Evolutionary conservation across 1,140 invertebrate genomes (phyloP), one percentile per base, ranked within the genome.

Genomic region (Pseudobourletiella spinata): DNA sequence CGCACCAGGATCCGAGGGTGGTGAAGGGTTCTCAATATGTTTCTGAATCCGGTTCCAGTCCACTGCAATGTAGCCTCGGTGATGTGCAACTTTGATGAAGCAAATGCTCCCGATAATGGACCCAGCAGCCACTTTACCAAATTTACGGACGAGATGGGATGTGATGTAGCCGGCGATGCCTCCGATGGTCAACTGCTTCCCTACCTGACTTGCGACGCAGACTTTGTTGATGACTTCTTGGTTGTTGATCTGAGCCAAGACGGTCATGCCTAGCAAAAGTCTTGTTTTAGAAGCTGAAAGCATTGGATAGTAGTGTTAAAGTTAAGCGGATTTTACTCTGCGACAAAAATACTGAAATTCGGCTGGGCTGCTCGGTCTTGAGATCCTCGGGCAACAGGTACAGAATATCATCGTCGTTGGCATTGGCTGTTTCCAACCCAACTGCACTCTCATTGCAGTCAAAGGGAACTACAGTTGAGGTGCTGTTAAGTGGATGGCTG

Each of bases 21-120:
- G 4, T 24, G 4, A 3, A 8, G 14, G 6, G 8, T 24, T 6
- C 25, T 55, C 52, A 4, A 55, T 55, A 3, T 55, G 52, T 39
- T 32, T 29, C 39, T 55, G 52, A n/a, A 55, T 55, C 11, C 52
- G 52, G 8, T 55, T 55, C 52, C 52, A 55, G 29, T 55, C 52
- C n/a, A 55, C 52, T 11, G 26, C 4, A 3, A 55, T 55, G 52
- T 55, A 55, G 2, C 52, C 52, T 29, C 32, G 11, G 25, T 55
- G 52, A 55, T 55, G 52, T 3, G 52, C 52, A 15, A 55, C 6
- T 35, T 55, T 55, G 16, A 55, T 35, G 3, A 55, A 20, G 16
- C 24, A 14, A 14, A 35, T n/a, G 39, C 52, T 55, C 3, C 52
- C 52, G 11, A 55, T 16, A 18, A 55, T n/a, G 3, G 52, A 55